Conservation (phyloP, 2,113 vertebrate genomes). For the Zosterops pallidus region DNA sequence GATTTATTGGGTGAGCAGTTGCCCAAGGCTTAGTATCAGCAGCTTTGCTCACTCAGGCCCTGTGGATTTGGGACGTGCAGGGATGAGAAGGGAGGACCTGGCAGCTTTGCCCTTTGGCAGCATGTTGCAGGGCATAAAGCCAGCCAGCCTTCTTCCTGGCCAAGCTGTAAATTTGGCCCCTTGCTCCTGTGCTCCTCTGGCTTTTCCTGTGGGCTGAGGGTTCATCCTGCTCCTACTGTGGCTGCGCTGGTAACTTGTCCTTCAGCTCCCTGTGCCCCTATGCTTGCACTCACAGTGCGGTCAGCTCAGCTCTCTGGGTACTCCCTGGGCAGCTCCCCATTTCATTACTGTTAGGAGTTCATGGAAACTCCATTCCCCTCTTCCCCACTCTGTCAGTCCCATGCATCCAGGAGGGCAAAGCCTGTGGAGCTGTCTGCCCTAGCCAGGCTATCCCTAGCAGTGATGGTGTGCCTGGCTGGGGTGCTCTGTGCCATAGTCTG, state of each 20-base stretch:
- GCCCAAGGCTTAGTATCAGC: fast-evolving
- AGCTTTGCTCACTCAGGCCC: not conserved
- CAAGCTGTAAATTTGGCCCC: not conserved
- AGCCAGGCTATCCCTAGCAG: not conserved
- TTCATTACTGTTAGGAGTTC: not conserved
- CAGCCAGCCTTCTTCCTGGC: not conserved
- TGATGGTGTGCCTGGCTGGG: not conserved
- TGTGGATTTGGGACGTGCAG: not conserved
- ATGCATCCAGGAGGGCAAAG: not conserved
- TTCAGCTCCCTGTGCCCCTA: not conserved
- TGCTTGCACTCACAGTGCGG: not conserved
- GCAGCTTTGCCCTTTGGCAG: not conserved
- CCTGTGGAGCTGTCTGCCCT: not conserved
- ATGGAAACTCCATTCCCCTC: not conserved
- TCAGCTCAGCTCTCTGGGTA: not conserved
- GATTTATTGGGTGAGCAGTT: not conserved
- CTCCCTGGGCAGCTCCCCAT: not conserved
- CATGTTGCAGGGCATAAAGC: not conserved
- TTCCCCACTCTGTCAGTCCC: fast-evolving
- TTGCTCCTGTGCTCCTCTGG: not conserved
- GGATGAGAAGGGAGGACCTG: not conserved
- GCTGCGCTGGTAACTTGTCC: not conserved
- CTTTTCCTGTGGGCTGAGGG: not conserved
- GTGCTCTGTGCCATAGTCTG: not conserved
- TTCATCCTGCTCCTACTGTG: not conserved